phyloP scores from a whole-genome alignment of 2,797 vertebrate species.

The Buceros bicornis region DNA sequence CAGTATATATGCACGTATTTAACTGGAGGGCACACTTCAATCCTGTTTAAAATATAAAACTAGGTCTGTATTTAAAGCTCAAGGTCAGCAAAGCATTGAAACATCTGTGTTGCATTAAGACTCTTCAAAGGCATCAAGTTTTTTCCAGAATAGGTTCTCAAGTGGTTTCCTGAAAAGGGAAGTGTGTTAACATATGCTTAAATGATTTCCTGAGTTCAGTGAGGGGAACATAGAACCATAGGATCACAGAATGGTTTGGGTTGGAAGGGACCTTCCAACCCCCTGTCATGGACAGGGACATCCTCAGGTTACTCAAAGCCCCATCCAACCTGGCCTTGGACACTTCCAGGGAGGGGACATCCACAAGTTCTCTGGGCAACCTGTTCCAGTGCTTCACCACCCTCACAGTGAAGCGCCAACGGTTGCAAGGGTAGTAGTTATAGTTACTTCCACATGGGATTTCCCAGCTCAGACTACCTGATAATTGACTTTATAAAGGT shows the following conservation, averaged over 20 bases:
- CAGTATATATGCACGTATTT: neutral
- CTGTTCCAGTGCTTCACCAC: neutral
- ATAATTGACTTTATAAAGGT: neutral
- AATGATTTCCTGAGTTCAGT: neutral
- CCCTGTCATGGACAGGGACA: neutral
- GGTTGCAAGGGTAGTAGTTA: neutral
- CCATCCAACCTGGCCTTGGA: neutral
- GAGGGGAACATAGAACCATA: neutral
- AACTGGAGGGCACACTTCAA: neutral
- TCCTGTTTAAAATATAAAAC: conserved; percentile 2
- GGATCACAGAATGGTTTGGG: neutral
- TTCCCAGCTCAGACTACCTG: neutral
- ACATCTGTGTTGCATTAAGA: neutral
- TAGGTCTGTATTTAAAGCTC: neutral
- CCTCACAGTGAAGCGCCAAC: neutral
- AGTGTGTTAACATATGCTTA: neutral
- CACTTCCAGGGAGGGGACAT: neutral
- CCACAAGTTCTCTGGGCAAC: neutral
- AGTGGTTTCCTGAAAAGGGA: neutral
- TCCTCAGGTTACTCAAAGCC: neutral
- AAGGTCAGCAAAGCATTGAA: neutral
- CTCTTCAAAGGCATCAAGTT: neutral
- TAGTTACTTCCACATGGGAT: neutral
- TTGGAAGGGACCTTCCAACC: neutral
- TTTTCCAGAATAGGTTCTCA: neutral